Percentiles rank a stretch among this genome's conserved stretches.
Evolutionary conservation across 1,140 invertebrate genomes (phyloP).

Genomic region (Cardiocondyla obscurior): DNA sequence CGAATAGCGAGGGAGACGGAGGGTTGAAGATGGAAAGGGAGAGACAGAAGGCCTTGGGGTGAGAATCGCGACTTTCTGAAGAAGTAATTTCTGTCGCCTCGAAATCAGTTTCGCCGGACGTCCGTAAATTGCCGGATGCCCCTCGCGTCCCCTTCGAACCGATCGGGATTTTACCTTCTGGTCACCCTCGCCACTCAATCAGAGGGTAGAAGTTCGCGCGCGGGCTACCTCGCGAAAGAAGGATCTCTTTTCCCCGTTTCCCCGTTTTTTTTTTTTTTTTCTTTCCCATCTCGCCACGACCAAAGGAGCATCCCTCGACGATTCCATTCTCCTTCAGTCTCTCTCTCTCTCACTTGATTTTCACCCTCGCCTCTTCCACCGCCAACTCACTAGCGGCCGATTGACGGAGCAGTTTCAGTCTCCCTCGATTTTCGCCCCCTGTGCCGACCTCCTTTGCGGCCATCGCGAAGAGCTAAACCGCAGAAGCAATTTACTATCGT

Average conservation of each 20-base stretch:
- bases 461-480: slow-evolving; percentile 20
- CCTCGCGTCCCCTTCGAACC: background rate
- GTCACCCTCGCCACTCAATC: slow-evolving; percentile 49
- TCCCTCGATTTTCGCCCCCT: background rate
- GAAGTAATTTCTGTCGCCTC: slow-evolving; percentile 69
- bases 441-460: background rate
- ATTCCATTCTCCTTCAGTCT: background rate
- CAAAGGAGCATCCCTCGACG: slow-evolving; percentile 26
- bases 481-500: slow-evolving; percentile 51
- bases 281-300: background rate
- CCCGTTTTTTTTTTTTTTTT: slow-evolving; percentile 17
- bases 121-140: slow-evolving; percentile 67
- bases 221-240: slow-evolving; percentile 9
- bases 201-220: background rate
- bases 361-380: slow-evolving; percentile 6
- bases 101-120: slow-evolving; percentile 71
- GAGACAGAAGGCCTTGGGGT: background rate
- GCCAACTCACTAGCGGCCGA: background rate
- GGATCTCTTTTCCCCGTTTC: background rate
- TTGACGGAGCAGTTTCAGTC: slow-evolving; percentile 22
- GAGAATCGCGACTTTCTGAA: slow-evolving; percentile 50
- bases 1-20: background rate
- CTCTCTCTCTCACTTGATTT: slow-evolving; percentile 43
- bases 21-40: background rate
- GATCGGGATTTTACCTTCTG: slow-evolving; percentile 31